A percentile compares a stretch with the other conserved stretches of the same genome.
These are phyloP conservation scores for Alethe diademata DNA, from an alignment of 2,113 vertebrate species.

Conservation along the genomic window DNA sequence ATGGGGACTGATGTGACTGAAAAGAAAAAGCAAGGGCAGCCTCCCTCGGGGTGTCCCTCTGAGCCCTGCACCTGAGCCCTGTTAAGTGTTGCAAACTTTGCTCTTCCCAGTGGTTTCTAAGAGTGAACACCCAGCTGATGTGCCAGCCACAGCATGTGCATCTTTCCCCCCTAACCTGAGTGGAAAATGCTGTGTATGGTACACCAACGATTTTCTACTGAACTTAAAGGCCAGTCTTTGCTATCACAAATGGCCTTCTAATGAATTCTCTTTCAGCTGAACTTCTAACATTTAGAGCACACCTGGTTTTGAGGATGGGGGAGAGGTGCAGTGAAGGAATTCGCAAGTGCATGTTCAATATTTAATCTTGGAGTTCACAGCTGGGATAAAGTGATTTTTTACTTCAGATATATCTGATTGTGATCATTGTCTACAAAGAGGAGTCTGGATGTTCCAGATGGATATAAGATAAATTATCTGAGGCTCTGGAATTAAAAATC, in stretches of 20 bases:
- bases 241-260: neutral
- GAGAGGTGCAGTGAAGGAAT: neutral
- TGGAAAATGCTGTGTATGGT: neutral
- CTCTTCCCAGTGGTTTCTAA: neutral
- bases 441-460: neutral
- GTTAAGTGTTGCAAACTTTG: neutral
- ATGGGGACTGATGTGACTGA: neutral
- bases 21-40: neutral
- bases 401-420: neutral
- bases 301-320: neutral
- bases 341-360: neutral
- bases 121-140: neutral
- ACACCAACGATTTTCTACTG: neutral
- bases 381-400: neutral
- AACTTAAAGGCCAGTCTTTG: neutral
- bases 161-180: neutral
- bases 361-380: neutral
- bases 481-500: neutral
- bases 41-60: neutral
- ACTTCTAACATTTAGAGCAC: slow-evolving; percentile 22
- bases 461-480: neutral
- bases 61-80: neutral
- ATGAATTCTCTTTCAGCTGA: slow-evolving; percentile 34
- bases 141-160: neutral
- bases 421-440: neutral